These are phyloP conservation scores for Corythoichthys haematopterus DNA, from an alignment of 2,113 vertebrate species.

Conservation along the genomic window DNA sequence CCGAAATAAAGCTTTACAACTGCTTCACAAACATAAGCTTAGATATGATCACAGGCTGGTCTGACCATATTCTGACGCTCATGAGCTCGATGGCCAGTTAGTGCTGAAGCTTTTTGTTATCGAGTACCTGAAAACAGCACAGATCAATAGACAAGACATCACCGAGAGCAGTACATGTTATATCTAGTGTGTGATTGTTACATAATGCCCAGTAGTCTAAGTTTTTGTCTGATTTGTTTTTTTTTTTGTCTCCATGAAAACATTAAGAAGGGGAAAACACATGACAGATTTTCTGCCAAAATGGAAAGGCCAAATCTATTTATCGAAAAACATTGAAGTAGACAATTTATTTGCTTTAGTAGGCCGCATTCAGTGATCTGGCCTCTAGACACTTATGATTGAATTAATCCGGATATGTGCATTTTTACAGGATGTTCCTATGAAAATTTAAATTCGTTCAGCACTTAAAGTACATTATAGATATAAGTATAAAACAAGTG, in stretches of 20 bases:
- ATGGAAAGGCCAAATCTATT: too few species aligned
- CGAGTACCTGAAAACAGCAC: conserved; percentile 35
- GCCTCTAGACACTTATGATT: neutral
- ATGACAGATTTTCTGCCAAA: neutral
- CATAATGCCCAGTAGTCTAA: neutral
- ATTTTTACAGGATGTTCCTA: neutral
- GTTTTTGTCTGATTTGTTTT: too few species aligned
- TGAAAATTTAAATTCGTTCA: neutral
- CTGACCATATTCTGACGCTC: conserved; percentile 24
- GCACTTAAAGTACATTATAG: too few species aligned
- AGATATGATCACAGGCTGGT: conserved; percentile 35
- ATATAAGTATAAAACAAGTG: neutral
- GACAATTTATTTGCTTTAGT: neutral
- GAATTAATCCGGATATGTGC: neutral
- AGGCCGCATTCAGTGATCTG: neutral
- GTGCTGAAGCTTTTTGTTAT: conserved; percentile 42
- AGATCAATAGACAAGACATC: conserved; percentile 43
- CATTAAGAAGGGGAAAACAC: neutral
- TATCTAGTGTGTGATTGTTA: conserved; percentile 10
- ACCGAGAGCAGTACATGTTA: conserved; percentile 27
- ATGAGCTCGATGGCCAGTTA: conserved; percentile 24
- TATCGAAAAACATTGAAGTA: neutral
- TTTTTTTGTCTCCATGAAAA: too few species aligned
- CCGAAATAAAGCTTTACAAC: neutral
- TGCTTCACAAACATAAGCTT: conserved; percentile 17